Evolutionary conservation across 2,797 vertebrate genomes (phyloP).

Genomic region (Tadarida brasiliensis): DNA sequence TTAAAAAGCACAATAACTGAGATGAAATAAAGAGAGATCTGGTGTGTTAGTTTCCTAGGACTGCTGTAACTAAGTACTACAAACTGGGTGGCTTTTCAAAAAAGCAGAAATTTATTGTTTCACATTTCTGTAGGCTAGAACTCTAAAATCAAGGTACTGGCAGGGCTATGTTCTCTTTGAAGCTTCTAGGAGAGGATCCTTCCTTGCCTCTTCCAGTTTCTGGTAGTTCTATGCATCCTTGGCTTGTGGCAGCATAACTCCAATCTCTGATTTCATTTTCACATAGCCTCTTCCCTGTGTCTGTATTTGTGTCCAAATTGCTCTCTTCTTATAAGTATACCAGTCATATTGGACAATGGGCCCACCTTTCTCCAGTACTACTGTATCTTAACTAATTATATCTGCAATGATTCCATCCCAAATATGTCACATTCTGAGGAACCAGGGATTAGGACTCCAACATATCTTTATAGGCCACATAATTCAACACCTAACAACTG

Average conservation of each 20-base stretch:
- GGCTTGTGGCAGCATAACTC: not conserved
- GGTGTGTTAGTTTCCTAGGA: not conserved
- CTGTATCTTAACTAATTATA: not conserved
- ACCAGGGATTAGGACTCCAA: not conserved
- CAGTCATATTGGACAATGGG: not conserved
- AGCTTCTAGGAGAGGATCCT: not conserved
- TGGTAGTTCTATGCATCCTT: not conserved
- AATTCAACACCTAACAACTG: conserved; percentile 22
- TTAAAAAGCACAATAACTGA: not conserved
- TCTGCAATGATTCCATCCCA: not conserved
- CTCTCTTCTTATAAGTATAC: conserved; percentile 15
- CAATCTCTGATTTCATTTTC: not conserved
- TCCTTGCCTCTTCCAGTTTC: not conserved
- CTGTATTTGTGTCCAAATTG: not conserved
- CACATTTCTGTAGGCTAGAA: not conserved
- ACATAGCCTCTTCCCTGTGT: not conserved
- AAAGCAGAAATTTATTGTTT: not conserved
- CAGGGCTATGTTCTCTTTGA: not conserved
- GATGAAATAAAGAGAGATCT: not conserved
- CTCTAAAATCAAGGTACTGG: not conserved
- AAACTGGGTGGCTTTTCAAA: not conserved
- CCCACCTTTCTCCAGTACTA: not conserved
- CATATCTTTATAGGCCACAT: not conserved
- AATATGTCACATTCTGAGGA: not conserved
- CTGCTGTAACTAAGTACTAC: not conserved